Evolutionary conservation across 2,888 invertebrate genomes (phyloP).

Genomic region (Labia minor): DNA sequence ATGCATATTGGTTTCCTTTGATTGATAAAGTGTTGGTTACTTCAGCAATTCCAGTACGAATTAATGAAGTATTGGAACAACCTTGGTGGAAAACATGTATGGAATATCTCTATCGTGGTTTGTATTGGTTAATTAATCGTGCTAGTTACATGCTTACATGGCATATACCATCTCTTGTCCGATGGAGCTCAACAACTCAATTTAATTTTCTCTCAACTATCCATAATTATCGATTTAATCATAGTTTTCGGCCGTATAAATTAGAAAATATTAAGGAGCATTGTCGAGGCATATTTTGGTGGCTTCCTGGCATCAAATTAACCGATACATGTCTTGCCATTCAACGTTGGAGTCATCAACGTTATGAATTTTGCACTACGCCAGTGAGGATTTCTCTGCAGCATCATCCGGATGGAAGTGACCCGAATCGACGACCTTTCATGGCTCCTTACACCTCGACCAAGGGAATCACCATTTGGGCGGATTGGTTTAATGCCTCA

Average conservation of each 20-base stretch:
- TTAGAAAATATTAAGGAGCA: constrained; percentile 19
- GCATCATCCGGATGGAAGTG: constrained; percentile 16
- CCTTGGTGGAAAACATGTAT: constrained; percentile 22
- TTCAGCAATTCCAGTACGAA: constrained; percentile 18
- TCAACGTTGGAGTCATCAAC: constrained; percentile 21
- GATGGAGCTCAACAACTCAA: constrained; percentile 20
- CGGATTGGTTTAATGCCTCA: constrained; percentile 23
- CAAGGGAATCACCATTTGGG: constrained; percentile 22
- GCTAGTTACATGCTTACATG: constrained; percentile 20
- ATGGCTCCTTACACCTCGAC: constrained; percentile 20
- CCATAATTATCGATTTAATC: constrained; percentile 18
- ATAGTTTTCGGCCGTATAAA: constrained; percentile 22
- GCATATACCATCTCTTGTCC: constrained; percentile 21
- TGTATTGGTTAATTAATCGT: constrained; percentile 20
- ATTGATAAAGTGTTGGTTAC: constrained; percentile 22
- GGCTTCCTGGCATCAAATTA: constrained; percentile 20
- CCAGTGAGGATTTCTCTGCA: constrained; percentile 22
- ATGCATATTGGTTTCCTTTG: constrained; percentile 23
- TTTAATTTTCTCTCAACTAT: constrained; percentile 17
- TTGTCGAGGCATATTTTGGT: constrained; percentile 23
- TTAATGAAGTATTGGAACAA: constrained; percentile 19
- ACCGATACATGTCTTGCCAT: constrained; percentile 16
- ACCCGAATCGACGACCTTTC: constrained; percentile 16
- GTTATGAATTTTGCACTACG: constrained; percentile 20
- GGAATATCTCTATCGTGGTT: constrained; percentile 21